A percentile compares a stretch with the other conserved stretches of the same genome.
Conservation (phyloP, 2,888 invertebrate species). For the Heliconius cydno region DNA sequence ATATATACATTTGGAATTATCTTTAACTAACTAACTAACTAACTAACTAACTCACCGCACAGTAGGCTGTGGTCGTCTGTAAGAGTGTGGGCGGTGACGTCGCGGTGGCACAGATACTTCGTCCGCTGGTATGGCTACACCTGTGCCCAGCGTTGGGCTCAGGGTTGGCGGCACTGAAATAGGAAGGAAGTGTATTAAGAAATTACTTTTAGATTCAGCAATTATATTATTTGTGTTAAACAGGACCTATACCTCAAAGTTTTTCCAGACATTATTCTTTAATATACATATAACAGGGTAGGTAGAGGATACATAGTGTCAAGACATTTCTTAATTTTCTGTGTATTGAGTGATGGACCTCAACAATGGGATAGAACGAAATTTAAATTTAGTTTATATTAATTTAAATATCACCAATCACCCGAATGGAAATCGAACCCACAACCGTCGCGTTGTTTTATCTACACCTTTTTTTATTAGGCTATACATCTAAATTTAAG, state of each 20-base stretch:
- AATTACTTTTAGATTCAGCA: too few species aligned
- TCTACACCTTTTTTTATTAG: too few species aligned
- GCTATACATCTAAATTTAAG: background rate
- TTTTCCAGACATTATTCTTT: too few species aligned
- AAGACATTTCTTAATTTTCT: too few species aligned
- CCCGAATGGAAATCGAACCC: too few species aligned
- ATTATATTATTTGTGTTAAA: too few species aligned
- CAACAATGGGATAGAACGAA: background rate
- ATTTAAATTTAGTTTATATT: too few species aligned
- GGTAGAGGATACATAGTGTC: too few species aligned
- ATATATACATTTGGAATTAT: too few species aligned
- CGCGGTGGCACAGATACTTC: conserved; percentile 69
- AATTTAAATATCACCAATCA: too few species aligned
- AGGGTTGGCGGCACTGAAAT: conserved; percentile 48
- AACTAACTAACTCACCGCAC: conserved; percentile 81
- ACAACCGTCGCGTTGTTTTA: background rate
- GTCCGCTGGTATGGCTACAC: conserved; percentile 86
- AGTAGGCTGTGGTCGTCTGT: conserved; percentile 87
- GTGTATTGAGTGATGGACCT: background rate
- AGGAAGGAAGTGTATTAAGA: background rate
- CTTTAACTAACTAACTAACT: background rate
- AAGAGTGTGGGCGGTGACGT: conserved; percentile 61
- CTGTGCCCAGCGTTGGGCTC: conserved; percentile 79
- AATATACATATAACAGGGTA: too few species aligned
- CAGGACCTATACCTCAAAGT: too few species aligned